Conservation (phyloP, 2,113 vertebrate species). For the Percina caprodes region DNA sequence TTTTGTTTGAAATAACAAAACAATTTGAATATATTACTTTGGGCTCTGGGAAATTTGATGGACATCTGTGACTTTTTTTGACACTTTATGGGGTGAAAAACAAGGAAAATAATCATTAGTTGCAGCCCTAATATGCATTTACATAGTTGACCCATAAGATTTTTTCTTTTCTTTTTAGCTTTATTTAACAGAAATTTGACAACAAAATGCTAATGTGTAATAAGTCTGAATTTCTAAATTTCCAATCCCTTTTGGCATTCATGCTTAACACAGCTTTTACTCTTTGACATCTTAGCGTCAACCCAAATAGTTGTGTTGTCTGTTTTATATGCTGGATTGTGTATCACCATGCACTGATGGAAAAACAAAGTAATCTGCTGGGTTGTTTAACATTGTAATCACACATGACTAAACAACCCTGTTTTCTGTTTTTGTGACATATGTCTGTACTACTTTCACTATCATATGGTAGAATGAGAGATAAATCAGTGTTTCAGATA, state of each 20-base stretch:
- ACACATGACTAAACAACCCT: constrained; percentile 46
- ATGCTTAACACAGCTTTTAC: not conserved
- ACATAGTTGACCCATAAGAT: not conserved
- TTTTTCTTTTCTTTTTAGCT: not conserved
- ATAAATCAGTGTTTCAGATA: constrained; percentile 78
- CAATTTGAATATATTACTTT: not conserved
- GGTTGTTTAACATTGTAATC: constrained; percentile 41
- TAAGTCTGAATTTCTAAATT: not conserved
- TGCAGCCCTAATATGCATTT: not conserved
- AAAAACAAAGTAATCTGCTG: constrained; percentile 27
- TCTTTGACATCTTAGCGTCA: not conserved
- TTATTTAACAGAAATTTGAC: not conserved
- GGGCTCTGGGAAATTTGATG: not conserved
- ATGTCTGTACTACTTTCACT: constrained; percentile 58
- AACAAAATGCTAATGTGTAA: not conserved
- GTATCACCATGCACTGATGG: constrained; percentile 16
- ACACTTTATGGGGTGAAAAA: not conserved
- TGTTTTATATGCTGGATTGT: constrained; percentile 15
- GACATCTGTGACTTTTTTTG: not conserved
- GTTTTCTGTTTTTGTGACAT: constrained; percentile 38
- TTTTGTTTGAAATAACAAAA: not conserved
- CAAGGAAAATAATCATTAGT: not conserved
- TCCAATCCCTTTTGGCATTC: not conserved
- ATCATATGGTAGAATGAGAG: constrained; percentile 25
- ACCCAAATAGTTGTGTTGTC: not conserved